phyloP scores from a whole-genome alignment of 2,888 invertebrate genomes.

The Cataglyphis livida region DNA sequence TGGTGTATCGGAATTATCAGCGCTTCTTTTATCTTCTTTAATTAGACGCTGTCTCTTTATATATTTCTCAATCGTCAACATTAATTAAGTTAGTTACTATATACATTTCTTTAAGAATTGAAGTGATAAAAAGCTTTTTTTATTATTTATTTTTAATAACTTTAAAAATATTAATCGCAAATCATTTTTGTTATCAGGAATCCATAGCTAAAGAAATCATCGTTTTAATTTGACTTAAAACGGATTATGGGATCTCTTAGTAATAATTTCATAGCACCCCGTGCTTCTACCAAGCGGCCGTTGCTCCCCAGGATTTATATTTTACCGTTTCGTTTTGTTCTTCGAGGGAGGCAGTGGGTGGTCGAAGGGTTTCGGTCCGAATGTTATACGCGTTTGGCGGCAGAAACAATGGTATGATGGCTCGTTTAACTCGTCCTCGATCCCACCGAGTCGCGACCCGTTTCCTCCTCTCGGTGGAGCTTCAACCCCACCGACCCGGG shows the following conservation, averaged over 20 bases:
- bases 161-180: neutral
- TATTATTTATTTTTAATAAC: neutral
- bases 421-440: conserved; percentile 73
- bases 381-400: conserved; percentile 75
- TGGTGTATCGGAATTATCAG: conserved; percentile 1
- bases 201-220: neutral
- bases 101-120: neutral
- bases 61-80: neutral
- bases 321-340: conserved; percentile 42
- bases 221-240: neutral
- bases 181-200: neutral
- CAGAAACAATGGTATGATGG: conserved; percentile 78
- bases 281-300: neutral
- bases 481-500: conserved; percentile 53
- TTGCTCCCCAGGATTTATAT: conserved; percentile 37
- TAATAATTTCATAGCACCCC: conserved; percentile 22
- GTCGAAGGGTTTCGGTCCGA: conserved; percentile 44
- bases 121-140: neutral
- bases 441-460: conserved; percentile 32
- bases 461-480: conserved; percentile 58
- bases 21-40: conserved; percentile 3
- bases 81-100: neutral
- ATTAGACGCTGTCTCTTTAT: neutral
- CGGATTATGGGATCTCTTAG: neutral
- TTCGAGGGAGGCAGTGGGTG: conserved; percentile 49